phyloP scores from a whole-genome alignment of 2,797 vertebrate species.

The Hydrocynus forskahlii region DNA sequence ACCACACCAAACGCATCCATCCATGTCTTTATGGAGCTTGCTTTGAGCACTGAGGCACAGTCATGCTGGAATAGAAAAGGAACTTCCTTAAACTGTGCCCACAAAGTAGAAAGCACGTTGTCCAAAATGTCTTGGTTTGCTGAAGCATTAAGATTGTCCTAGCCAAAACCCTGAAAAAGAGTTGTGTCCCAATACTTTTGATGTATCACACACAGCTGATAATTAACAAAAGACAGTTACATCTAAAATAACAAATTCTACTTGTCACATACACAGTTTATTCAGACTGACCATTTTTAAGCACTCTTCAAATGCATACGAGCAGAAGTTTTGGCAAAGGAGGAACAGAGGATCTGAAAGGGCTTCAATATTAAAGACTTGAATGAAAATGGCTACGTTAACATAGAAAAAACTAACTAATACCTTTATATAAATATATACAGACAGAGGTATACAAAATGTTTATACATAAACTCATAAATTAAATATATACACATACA shows the following conservation, averaged over 20 bases:
- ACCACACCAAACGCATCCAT: no score
- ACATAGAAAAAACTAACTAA: constrained; percentile 26
- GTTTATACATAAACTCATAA: constrained; percentile 40
- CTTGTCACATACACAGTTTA: constrained; percentile 29
- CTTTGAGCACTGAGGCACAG: no score
- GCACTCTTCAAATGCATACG: not conserved
- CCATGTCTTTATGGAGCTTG: no score
- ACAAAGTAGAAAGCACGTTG: no score
- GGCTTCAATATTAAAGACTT: constrained; percentile 20
- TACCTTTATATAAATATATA: constrained; percentile 58
- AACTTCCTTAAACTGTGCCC: no score
- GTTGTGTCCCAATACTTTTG: not conserved
- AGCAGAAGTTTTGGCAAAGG: not conserved
- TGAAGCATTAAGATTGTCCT: no score
- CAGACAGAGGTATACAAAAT: constrained; percentile 61
- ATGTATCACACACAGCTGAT: no score
- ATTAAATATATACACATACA: constrained; percentile 45
- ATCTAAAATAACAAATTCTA: not conserved
- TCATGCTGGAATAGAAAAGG: no score
- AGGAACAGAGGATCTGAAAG: constrained; percentile 3
- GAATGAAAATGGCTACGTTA: constrained; percentile 9
- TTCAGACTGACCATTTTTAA: constrained; percentile 19
- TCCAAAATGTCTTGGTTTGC: no score
- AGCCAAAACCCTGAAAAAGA: no score
- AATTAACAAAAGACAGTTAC: no score